Percentiles rank a stretch among this genome's conserved stretches.
Evolutionary conservation across 2,113 vertebrate species (phyloP).

Genomic region (Ellobius talpinus): DNA sequence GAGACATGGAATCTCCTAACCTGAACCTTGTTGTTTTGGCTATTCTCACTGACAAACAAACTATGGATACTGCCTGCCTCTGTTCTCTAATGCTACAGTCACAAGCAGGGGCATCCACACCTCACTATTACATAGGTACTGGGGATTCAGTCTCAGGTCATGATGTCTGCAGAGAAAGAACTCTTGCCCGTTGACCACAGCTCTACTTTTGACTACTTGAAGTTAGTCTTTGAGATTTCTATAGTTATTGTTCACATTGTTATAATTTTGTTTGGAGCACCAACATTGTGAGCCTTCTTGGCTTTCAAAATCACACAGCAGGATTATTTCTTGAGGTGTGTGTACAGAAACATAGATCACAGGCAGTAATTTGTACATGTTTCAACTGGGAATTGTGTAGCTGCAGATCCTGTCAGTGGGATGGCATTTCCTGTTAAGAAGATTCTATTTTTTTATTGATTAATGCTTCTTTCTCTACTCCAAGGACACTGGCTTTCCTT

Average conservation of each 20-base stretch:
- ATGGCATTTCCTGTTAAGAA: neutral
- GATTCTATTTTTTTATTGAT: slow-evolving; percentile 28
- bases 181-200: neutral
- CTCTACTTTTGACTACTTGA: neutral
- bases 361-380: neutral
- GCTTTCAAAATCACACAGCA: neutral
- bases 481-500: slow-evolving; percentile 33
- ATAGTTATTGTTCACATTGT: neutral
- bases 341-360: slow-evolving; percentile 14
- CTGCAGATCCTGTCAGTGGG: neutral
- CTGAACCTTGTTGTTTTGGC: neutral
- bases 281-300: neutral
- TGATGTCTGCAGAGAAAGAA: too few species aligned
- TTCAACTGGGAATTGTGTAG: neutral
- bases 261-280: neutral
- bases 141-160: neutral
- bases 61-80: too few species aligned
- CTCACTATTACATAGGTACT: neutral
- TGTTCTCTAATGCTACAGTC: too few species aligned
- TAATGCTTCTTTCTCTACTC: slow-evolving; percentile 10
- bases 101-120: too few species aligned
- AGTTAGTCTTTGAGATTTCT: slow-evolving; percentile 44
- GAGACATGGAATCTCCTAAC: neutral
- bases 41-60: neutral
- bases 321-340: slow-evolving; percentile 6